phyloP scores from a whole-genome alignment of 2,888 invertebrate genomes.

The Phasia obesa region DNA sequence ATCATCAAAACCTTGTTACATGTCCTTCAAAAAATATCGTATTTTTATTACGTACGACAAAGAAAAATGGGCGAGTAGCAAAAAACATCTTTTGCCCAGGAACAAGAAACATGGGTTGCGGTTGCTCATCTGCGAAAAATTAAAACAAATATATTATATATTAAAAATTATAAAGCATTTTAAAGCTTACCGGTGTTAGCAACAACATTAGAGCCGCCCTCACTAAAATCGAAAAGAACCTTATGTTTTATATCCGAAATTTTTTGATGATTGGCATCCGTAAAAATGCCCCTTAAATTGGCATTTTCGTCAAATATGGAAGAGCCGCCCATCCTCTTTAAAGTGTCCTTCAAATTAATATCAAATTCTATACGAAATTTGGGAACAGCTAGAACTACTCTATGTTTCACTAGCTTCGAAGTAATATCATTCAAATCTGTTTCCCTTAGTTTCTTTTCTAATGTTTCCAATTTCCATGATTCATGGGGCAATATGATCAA shows the following conservation, averaged over 20 bases:
- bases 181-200: conserved; percentile 85
- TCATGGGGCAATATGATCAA: conserved; percentile 89
- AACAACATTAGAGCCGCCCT: too few relatives aligned
- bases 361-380: conserved; percentile 91
- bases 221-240: conserved; percentile 93
- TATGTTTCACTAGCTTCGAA: conserved; percentile 82
- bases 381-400: conserved; percentile 86
- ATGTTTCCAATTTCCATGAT: conserved; percentile 85
- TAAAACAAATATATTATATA: neutral
- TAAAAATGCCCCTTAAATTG: too few relatives aligned
- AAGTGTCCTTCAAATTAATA: too few relatives aligned
- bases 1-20: conserved; percentile 70
- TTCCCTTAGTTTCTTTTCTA: conserved; percentile 85
- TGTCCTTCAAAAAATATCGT: conserved; percentile 78
- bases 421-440: conserved; percentile 84
- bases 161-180: neutral
- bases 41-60: conserved; percentile 75
- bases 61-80: conserved; percentile 80
- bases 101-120: too few relatives aligned
- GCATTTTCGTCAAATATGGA: too few relatives aligned
- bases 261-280: conserved; percentile 82
- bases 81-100: too few relatives aligned
- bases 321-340: too few relatives aligned
- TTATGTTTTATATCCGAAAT: conserved; percentile 91
- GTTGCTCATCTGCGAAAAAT: neutral